phyloP scores from a whole-genome alignment of 2,113 vertebrate genomes.

The Antennarius striatus region DNA sequence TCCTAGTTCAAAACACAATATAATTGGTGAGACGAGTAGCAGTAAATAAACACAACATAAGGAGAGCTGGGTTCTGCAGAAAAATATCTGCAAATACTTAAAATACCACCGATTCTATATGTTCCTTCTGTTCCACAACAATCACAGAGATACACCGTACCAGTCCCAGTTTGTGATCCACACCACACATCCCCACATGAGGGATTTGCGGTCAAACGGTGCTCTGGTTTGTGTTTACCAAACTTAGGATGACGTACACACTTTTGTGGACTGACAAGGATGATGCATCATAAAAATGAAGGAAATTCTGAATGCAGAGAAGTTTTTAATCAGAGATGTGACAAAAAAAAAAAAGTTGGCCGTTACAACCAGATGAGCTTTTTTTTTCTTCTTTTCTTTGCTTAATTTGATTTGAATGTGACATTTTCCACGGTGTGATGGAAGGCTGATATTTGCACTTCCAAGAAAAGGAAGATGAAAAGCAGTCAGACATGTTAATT shows the following conservation, averaged over 20 bases:
- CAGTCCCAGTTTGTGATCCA: constrained; percentile 25
- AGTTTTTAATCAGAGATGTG: constrained; percentile 13
- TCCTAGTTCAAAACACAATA: background rate
- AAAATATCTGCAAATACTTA: too few relatives aligned
- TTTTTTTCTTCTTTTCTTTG: constrained; percentile 14
- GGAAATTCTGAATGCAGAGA: constrained; percentile 18
- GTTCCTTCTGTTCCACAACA: background rate
- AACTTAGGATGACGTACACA: constrained; percentile 24
- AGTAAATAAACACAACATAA: background rate
- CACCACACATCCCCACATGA: background rate
- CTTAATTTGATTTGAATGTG: constrained; percentile 39
- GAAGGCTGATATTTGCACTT: constrained; percentile 29
- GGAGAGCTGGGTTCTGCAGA: background rate
- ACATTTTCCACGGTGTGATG: constrained; percentile 17
- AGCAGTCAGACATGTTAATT: background rate
- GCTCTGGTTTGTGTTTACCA: constrained; percentile 44
- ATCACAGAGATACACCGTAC: background rate
- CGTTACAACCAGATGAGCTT: constrained; percentile 6
- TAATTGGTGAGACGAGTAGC: background rate
- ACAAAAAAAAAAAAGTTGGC: constrained; percentile 27
- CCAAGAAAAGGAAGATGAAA: constrained; percentile 1
- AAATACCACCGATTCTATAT: too few relatives aligned
- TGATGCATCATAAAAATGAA: constrained; percentile 1
- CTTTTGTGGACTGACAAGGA: background rate
- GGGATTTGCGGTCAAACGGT: constrained; percentile 21